Conservation (phyloP, 1,140 invertebrate species). For the Ips nitidus region DNA sequence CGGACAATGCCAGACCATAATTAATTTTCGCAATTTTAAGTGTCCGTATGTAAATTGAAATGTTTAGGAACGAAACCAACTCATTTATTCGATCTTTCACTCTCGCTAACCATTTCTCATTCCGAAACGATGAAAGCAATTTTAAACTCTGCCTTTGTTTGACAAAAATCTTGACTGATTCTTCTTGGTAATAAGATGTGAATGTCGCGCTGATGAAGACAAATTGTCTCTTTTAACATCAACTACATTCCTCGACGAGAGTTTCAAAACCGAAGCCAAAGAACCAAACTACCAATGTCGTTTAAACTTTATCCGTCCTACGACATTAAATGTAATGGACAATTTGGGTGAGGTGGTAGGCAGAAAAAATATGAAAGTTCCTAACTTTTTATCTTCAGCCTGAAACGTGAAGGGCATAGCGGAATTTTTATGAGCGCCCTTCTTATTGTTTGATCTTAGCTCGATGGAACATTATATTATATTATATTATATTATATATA, state of each 20-base stretch:
- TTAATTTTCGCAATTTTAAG: too few relatives aligned
- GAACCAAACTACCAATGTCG: neutral
- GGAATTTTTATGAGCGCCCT: neutral
- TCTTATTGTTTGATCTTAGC: neutral
- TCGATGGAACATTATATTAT: too few relatives aligned
- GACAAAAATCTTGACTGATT: neutral
- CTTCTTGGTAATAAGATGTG: slow-evolving; percentile 2
- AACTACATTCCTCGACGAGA: neutral
- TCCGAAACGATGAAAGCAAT: neutral
- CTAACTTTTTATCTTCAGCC: slow-evolving; percentile 9
- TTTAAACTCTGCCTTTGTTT: neutral
- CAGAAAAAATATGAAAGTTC: slow-evolving; percentile 4
- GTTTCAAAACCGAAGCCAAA: neutral
- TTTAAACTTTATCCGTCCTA: slow-evolving; percentile 3
- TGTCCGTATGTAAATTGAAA: too few relatives aligned
- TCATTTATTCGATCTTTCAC: neutral
- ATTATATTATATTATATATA: too few relatives aligned
- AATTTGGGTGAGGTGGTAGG: slow-evolving; percentile 10
- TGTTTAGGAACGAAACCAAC: too few relatives aligned
- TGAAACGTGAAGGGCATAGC: slow-evolving; percentile 4
- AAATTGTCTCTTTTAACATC: neutral
- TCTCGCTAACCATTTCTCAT: neutral
- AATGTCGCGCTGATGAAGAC: neutral
- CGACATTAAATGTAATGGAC: slow-evolving; percentile 8
- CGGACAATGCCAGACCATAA: too few relatives aligned